Evolutionary conservation across 2,888 invertebrate genomes (phyloP).

Genomic region (Epinotia brunnichana): DNA sequence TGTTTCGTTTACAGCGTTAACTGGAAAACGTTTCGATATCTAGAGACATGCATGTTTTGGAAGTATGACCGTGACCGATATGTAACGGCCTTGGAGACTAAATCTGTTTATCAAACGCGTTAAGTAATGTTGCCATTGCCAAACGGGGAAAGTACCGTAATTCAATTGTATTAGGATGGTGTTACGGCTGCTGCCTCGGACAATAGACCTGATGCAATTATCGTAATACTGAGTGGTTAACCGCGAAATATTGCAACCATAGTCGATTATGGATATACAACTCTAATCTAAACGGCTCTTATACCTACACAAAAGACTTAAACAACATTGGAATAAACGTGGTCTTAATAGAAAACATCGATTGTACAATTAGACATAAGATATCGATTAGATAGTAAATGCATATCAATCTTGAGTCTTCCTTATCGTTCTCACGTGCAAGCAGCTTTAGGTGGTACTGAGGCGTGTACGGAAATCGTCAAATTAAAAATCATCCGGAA

Average conservation of each 20-base stretch:
- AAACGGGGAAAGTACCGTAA: conserved; percentile 25
- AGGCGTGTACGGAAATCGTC: neutral
- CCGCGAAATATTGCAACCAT: conserved; percentile 17
- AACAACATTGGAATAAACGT: neutral
- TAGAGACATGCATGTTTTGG: neutral
- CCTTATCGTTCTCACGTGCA: neutral
- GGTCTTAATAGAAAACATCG: neutral
- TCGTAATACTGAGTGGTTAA: neutral
- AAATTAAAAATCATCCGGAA: conserved; percentile 18
- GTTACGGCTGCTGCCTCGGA: conserved; percentile 10
- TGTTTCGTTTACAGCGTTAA: neutral
- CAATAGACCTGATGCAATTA: conserved; percentile 31
- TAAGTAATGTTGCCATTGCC: conserved; percentile 12
- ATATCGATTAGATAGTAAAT: too few relatives aligned
- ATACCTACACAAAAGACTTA: neutral
- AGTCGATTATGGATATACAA: neutral
- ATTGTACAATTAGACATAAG: neutral
- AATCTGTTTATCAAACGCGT: conserved; percentile 17
- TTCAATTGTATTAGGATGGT: conserved; percentile 22
- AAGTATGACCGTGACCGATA: conserved; percentile 34
- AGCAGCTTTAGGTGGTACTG: neutral
- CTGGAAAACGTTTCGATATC: conserved; percentile 7
- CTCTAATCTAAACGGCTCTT: neutral
- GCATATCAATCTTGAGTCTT: too few relatives aligned
- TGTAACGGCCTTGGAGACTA: conserved; percentile 21